Evolutionary conservation across 30 jellyfish, hydroid and myxozoan genomes (phyloP).

Genomic region (Chironex yamaguchii): DNA sequence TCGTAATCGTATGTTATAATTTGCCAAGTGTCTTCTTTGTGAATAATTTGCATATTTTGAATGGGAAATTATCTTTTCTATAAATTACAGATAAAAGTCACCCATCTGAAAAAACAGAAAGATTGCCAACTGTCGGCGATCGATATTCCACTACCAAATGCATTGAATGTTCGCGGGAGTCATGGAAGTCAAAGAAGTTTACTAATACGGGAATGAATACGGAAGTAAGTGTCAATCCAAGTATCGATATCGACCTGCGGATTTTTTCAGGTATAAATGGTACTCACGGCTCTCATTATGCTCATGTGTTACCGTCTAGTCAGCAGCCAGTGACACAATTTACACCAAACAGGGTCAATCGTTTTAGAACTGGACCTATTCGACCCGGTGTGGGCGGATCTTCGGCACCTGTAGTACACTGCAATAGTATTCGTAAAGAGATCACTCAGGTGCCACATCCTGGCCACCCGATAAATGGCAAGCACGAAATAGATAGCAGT

Average conservation of each 20-base stretch:
- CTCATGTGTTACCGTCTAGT: conserved; percentile 29
- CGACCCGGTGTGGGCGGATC: conserved; percentile 78
- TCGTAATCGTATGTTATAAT: too few relatives aligned
- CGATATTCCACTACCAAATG: conserved; percentile 87
- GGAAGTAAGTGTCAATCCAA: conserved; percentile 94
- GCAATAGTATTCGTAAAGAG: conserved; percentile 70
- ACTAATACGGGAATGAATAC: conserved; percentile 97
- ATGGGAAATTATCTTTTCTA: not conserved
- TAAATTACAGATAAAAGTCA: conserved; percentile 50
- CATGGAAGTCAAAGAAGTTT: conserved; percentile 97
- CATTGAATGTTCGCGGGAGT: conserved; percentile 96
- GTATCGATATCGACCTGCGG: conserved; percentile 88
- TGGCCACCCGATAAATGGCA: conserved; percentile 62
- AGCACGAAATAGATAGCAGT: conserved; percentile 50
- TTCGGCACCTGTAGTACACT: conserved; percentile 67
- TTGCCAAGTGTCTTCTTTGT: too few relatives aligned
- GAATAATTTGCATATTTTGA: not conserved
- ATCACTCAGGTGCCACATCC: conserved; percentile 67
- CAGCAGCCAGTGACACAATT: conserved; percentile 61
- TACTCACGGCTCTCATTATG: conserved; percentile 66
- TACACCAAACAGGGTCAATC: conserved; percentile 58
- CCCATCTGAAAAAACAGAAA: conserved; percentile 31
- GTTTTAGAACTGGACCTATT: conserved; percentile 63
- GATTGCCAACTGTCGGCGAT: not conserved
- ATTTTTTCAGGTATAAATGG: conserved; percentile 84